phyloP scores from a whole-genome alignment of 2,888 invertebrate genomes.

The Trissonchulus latispiculum region DNA sequence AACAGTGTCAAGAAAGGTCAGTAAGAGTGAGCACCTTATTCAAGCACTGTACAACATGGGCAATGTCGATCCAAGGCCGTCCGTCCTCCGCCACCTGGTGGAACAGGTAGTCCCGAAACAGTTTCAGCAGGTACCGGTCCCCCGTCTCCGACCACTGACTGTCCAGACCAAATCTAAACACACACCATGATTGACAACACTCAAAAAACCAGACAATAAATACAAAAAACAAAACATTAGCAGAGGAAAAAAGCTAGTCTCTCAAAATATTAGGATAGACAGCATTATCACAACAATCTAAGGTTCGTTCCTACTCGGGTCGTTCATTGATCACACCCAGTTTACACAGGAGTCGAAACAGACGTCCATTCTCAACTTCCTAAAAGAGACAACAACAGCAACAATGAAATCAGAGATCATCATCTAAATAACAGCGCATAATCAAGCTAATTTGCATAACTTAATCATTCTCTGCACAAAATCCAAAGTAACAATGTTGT shows the following conservation, averaged over 20 bases:
- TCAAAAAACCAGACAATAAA: too few species aligned
- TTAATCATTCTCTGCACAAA: too few species aligned
- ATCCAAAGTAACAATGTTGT: too few species aligned
- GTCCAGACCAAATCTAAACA: conserved; percentile 70
- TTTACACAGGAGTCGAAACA: conserved; percentile 80
- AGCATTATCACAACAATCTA: neutral
- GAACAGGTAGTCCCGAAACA: conserved; percentile 93
- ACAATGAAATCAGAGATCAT: too few species aligned
- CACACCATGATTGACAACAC: conserved; percentile 16
- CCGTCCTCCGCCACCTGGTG: conserved; percentile 87
- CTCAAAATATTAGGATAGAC: too few species aligned
- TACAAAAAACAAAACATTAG: too few species aligned
- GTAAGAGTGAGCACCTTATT: too few species aligned
- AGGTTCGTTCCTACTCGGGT: conserved; percentile 63
- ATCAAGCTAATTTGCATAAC: too few species aligned
- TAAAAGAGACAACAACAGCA: conserved; percentile 31
- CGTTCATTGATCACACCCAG: conserved; percentile 87
- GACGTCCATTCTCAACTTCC: conserved; percentile 86
- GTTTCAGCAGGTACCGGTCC: conserved; percentile 91
- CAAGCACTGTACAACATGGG: conserved; percentile 81
- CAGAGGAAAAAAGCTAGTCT: too few species aligned
- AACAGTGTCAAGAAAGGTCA: too few species aligned
- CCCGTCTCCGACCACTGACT: conserved; percentile 94
- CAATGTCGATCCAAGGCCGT: conserved; percentile 88
- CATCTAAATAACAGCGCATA: too few species aligned